Evolutionary conservation across 2,888 invertebrate genomes (phyloP).

Genomic region (Alcis repandata): DNA sequence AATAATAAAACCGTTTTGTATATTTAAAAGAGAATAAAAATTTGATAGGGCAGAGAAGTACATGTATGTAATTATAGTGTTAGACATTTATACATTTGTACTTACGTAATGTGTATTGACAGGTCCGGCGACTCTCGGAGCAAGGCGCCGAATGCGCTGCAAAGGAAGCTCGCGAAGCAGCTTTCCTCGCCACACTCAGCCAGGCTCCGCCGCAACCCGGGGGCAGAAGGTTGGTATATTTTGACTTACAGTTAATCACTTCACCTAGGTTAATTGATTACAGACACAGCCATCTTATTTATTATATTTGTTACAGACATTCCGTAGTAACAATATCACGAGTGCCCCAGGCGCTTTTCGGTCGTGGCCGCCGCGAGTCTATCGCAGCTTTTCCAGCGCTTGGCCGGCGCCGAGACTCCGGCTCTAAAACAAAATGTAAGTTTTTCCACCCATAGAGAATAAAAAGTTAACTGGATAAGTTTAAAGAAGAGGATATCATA

Average conservation of each 20-base stretch:
- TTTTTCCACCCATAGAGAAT: neutral
- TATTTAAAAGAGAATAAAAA: no score
- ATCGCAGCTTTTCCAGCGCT: conserved; percentile 91
- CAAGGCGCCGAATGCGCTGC: conserved; percentile 90
- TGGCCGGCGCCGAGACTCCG: conserved; percentile 78
- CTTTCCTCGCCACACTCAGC: conserved; percentile 93
- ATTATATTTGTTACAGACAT: conserved; percentile 84
- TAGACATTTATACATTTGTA: no score
- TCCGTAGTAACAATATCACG: conserved; percentile 95
- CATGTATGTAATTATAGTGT: no score
- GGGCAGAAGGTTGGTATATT: conserved; percentile 84
- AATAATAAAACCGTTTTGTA: no score
- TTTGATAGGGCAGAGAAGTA: no score
- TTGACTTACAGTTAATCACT: neutral
- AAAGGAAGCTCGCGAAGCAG: conserved; percentile 92
- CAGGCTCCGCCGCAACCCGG: conserved; percentile 91
- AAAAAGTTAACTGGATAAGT: neutral
- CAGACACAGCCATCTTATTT: neutral
- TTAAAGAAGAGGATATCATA: neutral
- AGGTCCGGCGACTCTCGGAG: conserved; percentile 93
- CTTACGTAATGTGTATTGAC: conserved; percentile 24
- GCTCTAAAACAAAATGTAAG: conserved; percentile 78
- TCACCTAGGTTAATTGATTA: no score
- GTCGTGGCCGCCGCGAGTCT: conserved; percentile 92
- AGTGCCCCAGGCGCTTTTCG: conserved; percentile 92